phyloP scores from a whole-genome alignment of 2,888 invertebrate species.

The Adelphocoris suturalis region DNA sequence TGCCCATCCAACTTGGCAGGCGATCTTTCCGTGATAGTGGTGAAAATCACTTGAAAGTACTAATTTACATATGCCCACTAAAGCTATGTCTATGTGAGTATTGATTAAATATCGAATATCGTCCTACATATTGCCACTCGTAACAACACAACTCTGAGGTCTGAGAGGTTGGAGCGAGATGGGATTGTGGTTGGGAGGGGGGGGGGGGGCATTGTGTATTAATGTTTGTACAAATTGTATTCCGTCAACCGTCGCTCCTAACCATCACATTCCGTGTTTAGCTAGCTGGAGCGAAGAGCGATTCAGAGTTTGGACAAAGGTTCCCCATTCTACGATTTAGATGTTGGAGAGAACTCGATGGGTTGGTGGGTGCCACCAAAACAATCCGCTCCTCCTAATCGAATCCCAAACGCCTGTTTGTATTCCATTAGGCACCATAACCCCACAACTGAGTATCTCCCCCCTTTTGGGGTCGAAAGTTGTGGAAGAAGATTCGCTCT shows the following conservation, averaged over 20 bases:
- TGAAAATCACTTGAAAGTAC: too few species aligned
- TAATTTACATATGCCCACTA: too few species aligned
- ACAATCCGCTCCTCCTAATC: constrained; percentile 14
- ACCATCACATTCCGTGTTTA: constrained; percentile 21
- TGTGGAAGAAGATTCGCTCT: constrained; percentile 1
- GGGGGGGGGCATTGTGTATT: neutral
- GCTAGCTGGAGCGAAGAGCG: neutral
- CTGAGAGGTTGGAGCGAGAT: too few species aligned
- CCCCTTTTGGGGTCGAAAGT: neutral
- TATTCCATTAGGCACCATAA: neutral
- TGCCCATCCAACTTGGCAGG: too few species aligned
- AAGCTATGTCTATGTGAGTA: too few species aligned
- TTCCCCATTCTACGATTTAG: constrained; percentile 19
- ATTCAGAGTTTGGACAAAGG: neutral
- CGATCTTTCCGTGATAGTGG: too few species aligned
- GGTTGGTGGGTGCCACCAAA: neutral
- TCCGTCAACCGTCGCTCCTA: neutral
- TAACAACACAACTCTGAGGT: too few species aligned
- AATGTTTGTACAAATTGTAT: constrained; percentile 6
- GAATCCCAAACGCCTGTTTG: constrained; percentile 27
- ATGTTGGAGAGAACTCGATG: neutral
- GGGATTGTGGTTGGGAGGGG: too few species aligned
- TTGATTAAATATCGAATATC: too few species aligned
- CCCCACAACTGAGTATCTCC: neutral
- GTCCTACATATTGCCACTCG: too few species aligned